Evolutionary conservation across 2,888 invertebrate genomes (phyloP), one percentile per base, ranked within the genome.

Genomic region (Muscina levida): DNA sequence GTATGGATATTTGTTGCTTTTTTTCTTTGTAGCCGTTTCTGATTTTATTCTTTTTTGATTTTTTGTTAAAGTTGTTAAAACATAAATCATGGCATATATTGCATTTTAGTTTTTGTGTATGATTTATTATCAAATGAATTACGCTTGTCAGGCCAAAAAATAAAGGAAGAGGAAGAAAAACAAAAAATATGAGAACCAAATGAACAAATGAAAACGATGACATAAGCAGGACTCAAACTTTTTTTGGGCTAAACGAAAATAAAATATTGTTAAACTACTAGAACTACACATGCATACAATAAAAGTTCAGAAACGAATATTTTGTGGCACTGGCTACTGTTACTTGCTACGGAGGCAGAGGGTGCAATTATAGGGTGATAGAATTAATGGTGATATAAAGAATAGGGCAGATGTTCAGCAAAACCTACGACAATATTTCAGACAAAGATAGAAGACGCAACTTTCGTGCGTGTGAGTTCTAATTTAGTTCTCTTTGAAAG

Each of bases 71-170:
- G 74, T 75, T 72, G 79, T 79, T 79, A 79, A 75, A 79, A 62
- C 79, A 79, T 79, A 79, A 79, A 79, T 79, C 79, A 79, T 79
- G 79, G 72, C 79, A 75, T 79, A 79, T 79, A 79, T 79, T 79
- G 71, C 74, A 75, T 75, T 79, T 79, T 71, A 72, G 71, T 79
- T 79, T 74, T 67, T 74, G 72, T 79, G 42, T 80, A 73, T 80
- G 79, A 80, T 80, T 80, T 80, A 80, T 80, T 72, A 76, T 57
- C 72, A 76, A 80, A 76, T 80, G 72, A 80, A 80, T 80, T 80
- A 80, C 70, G 51, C 76, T 72, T 76, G 79, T 76, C 79, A 80
- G 70, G 66, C 76, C 72, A 70, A 76, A 70, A 68, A 80, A 42
- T 62, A 62, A 62, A 62, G 62, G 42, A 62, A 62, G 70, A 70